These are phyloP conservation scores for Caenorhabditis imperialis DNA, from an alignment of 2,888 invertebrate species.

Conservation along the genomic window DNA sequence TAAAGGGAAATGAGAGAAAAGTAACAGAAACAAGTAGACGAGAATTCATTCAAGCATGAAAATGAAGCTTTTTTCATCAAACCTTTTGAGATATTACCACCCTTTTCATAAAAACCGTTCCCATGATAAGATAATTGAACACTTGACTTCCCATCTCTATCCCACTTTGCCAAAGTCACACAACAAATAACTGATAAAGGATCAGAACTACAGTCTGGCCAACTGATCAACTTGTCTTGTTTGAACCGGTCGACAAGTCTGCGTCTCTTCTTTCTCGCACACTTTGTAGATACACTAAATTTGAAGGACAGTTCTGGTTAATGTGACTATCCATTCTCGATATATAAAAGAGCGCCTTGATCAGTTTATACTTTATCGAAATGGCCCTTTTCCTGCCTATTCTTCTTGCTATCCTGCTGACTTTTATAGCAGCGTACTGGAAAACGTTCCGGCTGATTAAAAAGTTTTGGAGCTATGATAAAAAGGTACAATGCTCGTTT, in stretches of 20 bases:
- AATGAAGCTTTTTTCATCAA: too few species aligned
- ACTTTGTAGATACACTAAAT: neutral
- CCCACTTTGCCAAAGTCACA: too few species aligned
- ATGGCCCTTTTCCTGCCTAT: slow-evolving; percentile 26
- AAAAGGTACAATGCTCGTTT: too few species aligned
- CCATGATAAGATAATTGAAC: too few species aligned
- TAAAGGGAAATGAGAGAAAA: too few species aligned
- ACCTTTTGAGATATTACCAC: too few species aligned
- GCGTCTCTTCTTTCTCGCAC: slow-evolving; percentile 1
- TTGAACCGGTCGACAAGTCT: neutral
- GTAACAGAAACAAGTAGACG: too few species aligned
- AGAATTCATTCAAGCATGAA: too few species aligned
- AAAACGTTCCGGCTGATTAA: neutral
- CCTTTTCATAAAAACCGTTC: too few species aligned
- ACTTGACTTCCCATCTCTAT: too few species aligned
- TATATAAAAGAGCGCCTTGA: neutral
- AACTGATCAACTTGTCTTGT: slow-evolving; percentile 1
- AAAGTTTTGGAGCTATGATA: slow-evolving; percentile 27
- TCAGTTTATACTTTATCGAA: neutral
- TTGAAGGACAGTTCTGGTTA: neutral
- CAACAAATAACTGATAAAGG: slow-evolving; percentile 2
- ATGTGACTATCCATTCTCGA: neutral
- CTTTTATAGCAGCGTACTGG: slow-evolving; percentile 15
- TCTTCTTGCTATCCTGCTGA: slow-evolving; percentile 1
- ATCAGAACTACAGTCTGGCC: slow-evolving; percentile 8